These are phyloP conservation scores for Aldabrachelys gigantea DNA, from an alignment of 2,113 vertebrate genomes.

Conservation along the genomic window DNA sequence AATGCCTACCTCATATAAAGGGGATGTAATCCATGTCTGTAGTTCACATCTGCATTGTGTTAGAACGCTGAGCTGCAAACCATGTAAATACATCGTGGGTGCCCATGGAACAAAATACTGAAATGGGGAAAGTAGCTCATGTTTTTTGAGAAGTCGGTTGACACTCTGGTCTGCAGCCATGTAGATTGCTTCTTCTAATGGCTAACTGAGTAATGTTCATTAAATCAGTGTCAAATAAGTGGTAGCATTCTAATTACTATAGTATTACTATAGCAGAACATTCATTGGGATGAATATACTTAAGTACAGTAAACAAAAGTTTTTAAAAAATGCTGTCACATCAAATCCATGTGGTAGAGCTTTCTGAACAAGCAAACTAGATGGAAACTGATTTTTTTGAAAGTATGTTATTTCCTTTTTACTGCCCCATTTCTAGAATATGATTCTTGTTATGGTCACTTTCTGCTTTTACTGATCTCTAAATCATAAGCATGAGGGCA, in stretches of 20 bases:
- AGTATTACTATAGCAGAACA: neutral
- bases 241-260: neutral
- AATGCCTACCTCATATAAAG: conserved; percentile 56
- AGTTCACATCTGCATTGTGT: conserved; percentile 50
- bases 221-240: neutral
- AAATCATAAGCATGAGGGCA: conserved; percentile 21
- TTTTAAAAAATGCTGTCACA: neutral
- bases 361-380: neutral
- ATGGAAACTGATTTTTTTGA: neutral
- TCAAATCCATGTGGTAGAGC: neutral
- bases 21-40: conserved; percentile 53
- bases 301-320: neutral
- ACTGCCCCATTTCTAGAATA: neutral
- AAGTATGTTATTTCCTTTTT: neutral
- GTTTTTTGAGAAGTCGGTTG: conserved; percentile 36
- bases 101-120: conserved; percentile 37
- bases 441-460: conserved; percentile 2
- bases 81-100: conserved; percentile 25
- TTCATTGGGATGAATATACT: neutral
- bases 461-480: conserved; percentile 28
- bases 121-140: neutral
- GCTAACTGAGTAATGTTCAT: conserved; percentile 18
- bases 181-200: conserved; percentile 17
- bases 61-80: conserved; percentile 50
- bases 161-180: neutral